phyloP scores from a whole-genome alignment of 1,140 invertebrate genomes.

The Hycleus phaleratus region DNA sequence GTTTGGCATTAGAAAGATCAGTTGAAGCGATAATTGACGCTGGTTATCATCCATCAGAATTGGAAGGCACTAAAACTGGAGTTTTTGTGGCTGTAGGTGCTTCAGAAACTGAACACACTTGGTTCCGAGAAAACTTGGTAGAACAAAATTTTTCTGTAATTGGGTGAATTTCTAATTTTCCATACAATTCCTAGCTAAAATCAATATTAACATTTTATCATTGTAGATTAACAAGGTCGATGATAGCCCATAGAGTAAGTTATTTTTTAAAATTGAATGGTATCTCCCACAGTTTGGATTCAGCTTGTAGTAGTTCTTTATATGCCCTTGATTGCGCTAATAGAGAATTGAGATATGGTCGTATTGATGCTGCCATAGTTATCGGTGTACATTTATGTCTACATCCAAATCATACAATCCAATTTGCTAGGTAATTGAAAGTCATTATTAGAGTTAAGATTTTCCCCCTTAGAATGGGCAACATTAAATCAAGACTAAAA shows the following conservation, averaged over 20 bases:
- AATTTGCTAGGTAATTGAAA: conserved; percentile 43
- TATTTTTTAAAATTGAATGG: conserved; percentile 62
- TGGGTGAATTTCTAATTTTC: background rate
- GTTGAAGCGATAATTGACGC: conserved; percentile 84
- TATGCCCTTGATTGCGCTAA: conserved; percentile 79
- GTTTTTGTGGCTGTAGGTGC: conserved; percentile 67
- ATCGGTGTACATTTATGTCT: conserved; percentile 75
- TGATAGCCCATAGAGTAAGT: conserved; percentile 87
- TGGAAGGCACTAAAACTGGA: conserved; percentile 63
- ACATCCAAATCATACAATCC: conserved; percentile 78
- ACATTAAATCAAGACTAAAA: no score
- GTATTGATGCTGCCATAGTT: conserved; percentile 82
- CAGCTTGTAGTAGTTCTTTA: conserved; percentile 84
- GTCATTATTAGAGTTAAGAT: no score
- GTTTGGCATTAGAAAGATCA: conserved; percentile 72
- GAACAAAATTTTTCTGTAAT: background rate
- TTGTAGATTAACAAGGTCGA: background rate
- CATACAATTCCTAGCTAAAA: background rate
- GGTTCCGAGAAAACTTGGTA: background rate
- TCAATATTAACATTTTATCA: background rate
- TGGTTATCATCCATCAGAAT: conserved; percentile 52
- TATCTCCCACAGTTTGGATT: conserved; percentile 78
- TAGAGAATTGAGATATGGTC: conserved; percentile 60
- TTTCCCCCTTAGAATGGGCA: no score
- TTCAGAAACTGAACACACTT: background rate